phyloP scores from a whole-genome alignment of 2,113 vertebrate species.

The Astur gentilis region DNA sequence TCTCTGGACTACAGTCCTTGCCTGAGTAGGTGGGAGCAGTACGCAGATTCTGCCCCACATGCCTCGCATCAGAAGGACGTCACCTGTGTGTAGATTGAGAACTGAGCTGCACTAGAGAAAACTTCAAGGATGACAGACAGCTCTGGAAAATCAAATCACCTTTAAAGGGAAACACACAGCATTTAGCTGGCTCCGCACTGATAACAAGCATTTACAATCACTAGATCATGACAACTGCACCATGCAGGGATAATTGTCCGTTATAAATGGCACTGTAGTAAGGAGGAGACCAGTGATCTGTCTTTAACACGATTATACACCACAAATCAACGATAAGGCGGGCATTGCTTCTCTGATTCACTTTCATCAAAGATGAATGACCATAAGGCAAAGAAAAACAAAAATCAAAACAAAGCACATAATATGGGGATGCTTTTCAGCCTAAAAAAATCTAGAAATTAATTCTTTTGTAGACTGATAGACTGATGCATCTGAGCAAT shows the following conservation, averaged over 20 bases:
- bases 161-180: slow-evolving; percentile 22
- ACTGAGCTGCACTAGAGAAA: background rate
- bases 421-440: background rate
- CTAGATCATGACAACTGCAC: slow-evolving; percentile 34
- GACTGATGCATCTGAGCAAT: background rate
- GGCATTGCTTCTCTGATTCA: slow-evolving; percentile 26
- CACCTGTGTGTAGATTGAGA: background rate
- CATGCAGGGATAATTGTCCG: slow-evolving; percentile 34
- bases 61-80: background rate
- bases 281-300: slow-evolving; percentile 45
- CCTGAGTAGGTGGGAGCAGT: background rate
- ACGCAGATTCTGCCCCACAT: background rate
- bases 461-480: background rate
- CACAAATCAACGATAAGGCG: slow-evolving; percentile 38
- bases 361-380: slow-evolving; percentile 17
- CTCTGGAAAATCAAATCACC: slow-evolving; percentile 30
- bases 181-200: slow-evolving; percentile 7
- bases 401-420: background rate
- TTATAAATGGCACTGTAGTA: slow-evolving; percentile 48
- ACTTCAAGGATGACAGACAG: background rate
- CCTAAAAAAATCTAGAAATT: background rate
- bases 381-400: background rate
- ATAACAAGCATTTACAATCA: slow-evolving; percentile 42
- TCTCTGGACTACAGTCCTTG: background rate
- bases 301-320: slow-evolving; percentile 54